Evolutionary conservation across 2,888 invertebrate genomes (phyloP).

Genomic region (Zygothrica quintamaculata): DNA sequence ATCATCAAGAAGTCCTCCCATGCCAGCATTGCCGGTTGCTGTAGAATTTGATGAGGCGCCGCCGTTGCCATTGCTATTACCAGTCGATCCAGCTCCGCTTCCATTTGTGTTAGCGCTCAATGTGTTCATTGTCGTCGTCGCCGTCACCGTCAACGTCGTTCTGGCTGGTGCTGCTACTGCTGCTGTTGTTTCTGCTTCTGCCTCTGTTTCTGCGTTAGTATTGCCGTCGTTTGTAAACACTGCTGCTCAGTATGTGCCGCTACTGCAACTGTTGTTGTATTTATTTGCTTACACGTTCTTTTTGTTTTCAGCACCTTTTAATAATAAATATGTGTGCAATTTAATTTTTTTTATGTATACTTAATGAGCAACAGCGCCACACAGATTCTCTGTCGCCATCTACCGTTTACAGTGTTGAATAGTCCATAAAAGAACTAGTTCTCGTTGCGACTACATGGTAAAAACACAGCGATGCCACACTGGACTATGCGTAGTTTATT

Average conservation of each 20-base stretch:
- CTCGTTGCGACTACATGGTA: background rate
- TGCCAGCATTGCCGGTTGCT: constrained; percentile 49
- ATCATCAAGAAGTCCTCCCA: constrained; percentile 60
- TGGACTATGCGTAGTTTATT: background rate
- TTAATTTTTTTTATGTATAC: constrained; percentile 77
- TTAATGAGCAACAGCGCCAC: constrained; percentile 69
- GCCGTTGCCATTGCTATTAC: constrained; percentile 50
- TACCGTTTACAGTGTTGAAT: constrained; percentile 54
- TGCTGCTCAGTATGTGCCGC: constrained; percentile 42
- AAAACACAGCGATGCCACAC: constrained; percentile 28
- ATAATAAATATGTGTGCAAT: constrained; percentile 68
- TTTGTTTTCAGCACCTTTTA: constrained; percentile 53
- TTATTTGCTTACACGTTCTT: constrained; percentile 37
- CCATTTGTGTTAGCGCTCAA: constrained; percentile 62
- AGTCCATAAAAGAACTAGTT: constrained; percentile 43
- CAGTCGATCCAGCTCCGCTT: constrained; percentile 56
- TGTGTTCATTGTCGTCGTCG: constrained; percentile 65
- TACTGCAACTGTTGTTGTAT: constrained; percentile 36
- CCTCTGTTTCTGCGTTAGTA: constrained; percentile 25
- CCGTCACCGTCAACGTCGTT: constrained; percentile 61
- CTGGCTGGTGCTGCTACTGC: constrained; percentile 34
- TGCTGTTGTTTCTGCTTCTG: constrained; percentile 26
- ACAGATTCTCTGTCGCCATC: constrained; percentile 59
- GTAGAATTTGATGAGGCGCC: constrained; percentile 51
- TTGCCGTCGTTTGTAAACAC: constrained; percentile 29